Evolutionary conservation across 2,888 invertebrate genomes (phyloP), one percentile per base, ranked within the genome.

Genomic region (Eurytoma adleriae): DNA sequence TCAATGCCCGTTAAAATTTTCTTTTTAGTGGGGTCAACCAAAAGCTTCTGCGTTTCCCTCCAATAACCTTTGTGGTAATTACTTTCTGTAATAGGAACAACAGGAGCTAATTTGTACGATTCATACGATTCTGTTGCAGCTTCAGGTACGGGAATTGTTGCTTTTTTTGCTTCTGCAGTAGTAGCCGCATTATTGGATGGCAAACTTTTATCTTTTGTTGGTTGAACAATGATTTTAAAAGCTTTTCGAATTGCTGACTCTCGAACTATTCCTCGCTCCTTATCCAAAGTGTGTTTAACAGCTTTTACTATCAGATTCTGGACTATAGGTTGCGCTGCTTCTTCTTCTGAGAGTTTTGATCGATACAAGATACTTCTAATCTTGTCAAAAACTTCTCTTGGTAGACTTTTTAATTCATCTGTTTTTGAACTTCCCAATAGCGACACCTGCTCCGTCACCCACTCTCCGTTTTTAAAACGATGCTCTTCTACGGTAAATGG

Each of bases 241-340:
- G 83, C 80, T 27, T 82, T 72, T 77, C 84, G 73, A 20, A 87
- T 85, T 5, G 78, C 76, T 0, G 83, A 71, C 64, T 84, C 84
- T 18, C 83, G 81, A 14, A 84, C 79, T 0, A 70, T 40, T 13
- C 76, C 78, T 20, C 16, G 50, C 20, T 82, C 78, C 27, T 84
- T 80, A 20, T 74, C 79, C 5, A 87, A 61, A 4, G 72, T 56
- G 71, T 84, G 78, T 69, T 85, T 85, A 2, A 88, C 75, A 18
- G 88, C 83, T 52, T 86, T 83, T 0, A 87, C 83, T 14, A 89
- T 86, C 24, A 88, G 84, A 56, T 87, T 88, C 59, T 84, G 83
- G 0, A 86, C 83, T 0, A 82, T 40, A 0, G 84, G 85, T 0
- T 85, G 74, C 7, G 66, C 79, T 0, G 81, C 83, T 1, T 82